A percentile compares a stretch with the other conserved stretches of the same genome.
Conservation (phyloP, 2,797 vertebrate genomes). For the Tauraco hartlaubi region DNA sequence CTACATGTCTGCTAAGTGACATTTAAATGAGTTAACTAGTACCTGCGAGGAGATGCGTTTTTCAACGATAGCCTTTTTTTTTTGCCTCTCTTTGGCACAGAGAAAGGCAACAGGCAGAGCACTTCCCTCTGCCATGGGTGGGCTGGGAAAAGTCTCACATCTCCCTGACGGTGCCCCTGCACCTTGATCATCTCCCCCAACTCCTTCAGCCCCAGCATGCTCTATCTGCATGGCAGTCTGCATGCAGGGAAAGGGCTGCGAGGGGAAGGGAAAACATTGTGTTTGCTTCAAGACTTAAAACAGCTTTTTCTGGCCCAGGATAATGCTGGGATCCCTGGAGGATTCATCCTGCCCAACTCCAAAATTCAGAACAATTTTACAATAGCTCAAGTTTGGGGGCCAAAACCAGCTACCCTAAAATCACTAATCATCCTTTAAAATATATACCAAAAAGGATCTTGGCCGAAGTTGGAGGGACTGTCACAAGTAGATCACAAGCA, state of each 20-base stretch:
- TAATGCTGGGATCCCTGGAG: neutral
- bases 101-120: neutral
- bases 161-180: neutral
- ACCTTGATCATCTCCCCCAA: neutral
- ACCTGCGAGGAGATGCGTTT: neutral
- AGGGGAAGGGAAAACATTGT: neutral
- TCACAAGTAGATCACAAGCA: neutral
- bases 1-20: conserved; percentile 11
- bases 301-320: neutral
- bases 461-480: neutral
- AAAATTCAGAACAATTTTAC: neutral
- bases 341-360: neutral
- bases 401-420: neutral
- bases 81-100: neutral
- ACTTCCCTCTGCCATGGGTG: neutral
- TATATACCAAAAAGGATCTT: neutral
- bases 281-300: neutral
- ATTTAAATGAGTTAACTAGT: conserved; percentile 26
- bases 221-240: neutral
- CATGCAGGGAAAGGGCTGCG: neutral
- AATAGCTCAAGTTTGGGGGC: neutral
- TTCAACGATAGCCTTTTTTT: neutral
- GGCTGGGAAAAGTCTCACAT: accelerated
- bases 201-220: neutral
- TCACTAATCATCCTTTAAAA: neutral